phyloP scores from a whole-genome alignment of 1,140 invertebrate genomes.

The Hyphantria cunea region DNA sequence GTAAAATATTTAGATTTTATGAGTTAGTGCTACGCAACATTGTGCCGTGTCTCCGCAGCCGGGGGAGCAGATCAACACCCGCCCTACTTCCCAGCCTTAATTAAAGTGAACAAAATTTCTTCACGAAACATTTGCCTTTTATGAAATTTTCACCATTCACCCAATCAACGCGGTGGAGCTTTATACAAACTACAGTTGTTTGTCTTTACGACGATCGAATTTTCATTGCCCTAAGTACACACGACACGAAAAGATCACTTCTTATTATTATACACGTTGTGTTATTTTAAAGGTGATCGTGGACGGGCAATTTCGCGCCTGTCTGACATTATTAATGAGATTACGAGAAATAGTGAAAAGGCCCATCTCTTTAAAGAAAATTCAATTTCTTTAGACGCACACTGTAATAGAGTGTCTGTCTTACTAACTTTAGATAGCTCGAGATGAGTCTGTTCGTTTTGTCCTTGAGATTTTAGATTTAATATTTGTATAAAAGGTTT shows the following conservation, averaged over 20 bases:
- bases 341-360: too few relatives aligned
- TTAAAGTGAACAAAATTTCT: slow-evolving; percentile 19
- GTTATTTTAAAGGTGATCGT: neutral
- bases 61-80: neutral
- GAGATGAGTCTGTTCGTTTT: too few relatives aligned
- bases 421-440: too few relatives aligned
- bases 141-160: slow-evolving; percentile 19
- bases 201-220: slow-evolving; percentile 5
- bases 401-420: too few relatives aligned
- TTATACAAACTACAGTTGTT: slow-evolving; percentile 5
- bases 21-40: slow-evolving; percentile 6
- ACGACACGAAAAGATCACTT: too few relatives aligned
- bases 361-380: too few relatives aligned
- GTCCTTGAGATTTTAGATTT: too few relatives aligned
- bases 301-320: too few relatives aligned
- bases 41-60: neutral
- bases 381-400: too few relatives aligned
- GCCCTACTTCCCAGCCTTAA: too few relatives aligned
- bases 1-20: slow-evolving; percentile 33
- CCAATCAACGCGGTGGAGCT: slow-evolving; percentile 1
- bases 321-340: too few relatives aligned
- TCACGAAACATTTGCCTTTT: slow-evolving; percentile 23
- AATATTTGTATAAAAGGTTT: too few relatives aligned
- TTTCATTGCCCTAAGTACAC: slow-evolving; percentile 7
- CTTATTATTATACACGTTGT: neutral